Evolutionary conservation across 2,888 invertebrate genomes (phyloP), one percentile per base, ranked within the genome.

Genomic region (Dryococelus australis): DNA sequence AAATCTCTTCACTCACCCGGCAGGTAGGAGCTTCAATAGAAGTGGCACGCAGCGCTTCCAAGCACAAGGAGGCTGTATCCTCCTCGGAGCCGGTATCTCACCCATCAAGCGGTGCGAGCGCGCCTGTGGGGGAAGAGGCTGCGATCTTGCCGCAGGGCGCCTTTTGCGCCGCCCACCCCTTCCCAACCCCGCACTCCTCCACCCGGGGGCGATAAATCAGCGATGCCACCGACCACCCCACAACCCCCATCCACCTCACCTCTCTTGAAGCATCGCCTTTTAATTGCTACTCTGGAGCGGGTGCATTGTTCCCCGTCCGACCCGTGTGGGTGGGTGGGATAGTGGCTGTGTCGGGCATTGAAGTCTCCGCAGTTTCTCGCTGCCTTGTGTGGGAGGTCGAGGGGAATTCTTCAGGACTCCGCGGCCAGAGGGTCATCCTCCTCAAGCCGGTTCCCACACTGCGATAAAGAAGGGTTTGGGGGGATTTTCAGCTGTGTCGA

Each of bases 241-340:
- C 16, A 20, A n/a, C 65, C 65, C n/a, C 65, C n/a, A 13, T n/a
- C 65, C 51, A 12, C 51, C 51, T 1, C 51, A 12, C 51, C 51
- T 24, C 16, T 65, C 65, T n/a, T n/a, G 65, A 65, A 24, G 16
- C 65, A 65, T 65, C 65, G 65, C 65, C 65, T 65, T 65, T 65
- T 65, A 65, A 65, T 65, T 65, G 65, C 65, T 65, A 65, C 65
- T 65, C 65, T 65, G 65, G 24, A 65, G n/a, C 65, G 65, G 65
- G 24, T 65, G 20, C 24, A 16, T 24, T 65, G 20, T 16, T 65
- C n/a, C n/a, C n/a, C 65, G 13, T 10, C 24, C 24, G 13, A 1
- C 13, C 65, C 65, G n/a, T 16, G 65, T 65, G 65, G 6, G 65
- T 65, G 65, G 65, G 65, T 65, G 65, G 65, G 65, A 65, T 65